Percentiles rank a stretch among this genome's conserved stretches.
Conservation (phyloP, 1,140 invertebrate genomes). For the Drosophila serrata region DNA sequence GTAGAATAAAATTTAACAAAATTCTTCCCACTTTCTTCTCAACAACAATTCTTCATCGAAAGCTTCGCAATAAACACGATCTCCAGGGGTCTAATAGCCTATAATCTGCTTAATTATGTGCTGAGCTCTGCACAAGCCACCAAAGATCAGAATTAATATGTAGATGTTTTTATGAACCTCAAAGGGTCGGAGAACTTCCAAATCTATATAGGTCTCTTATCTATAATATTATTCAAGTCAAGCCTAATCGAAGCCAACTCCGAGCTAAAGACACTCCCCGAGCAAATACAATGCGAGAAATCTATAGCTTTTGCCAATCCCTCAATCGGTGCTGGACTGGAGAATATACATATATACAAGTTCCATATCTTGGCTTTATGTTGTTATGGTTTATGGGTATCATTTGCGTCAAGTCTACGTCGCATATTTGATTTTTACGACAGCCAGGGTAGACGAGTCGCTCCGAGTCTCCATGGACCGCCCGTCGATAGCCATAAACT, state of each 20-base stretch:
- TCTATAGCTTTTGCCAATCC: constrained; percentile 42
- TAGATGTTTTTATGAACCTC: constrained; percentile 29
- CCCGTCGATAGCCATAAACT: constrained; percentile 66
- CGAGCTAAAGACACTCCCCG: constrained; percentile 46
- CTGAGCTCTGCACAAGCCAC: constrained; percentile 29
- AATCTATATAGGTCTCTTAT: constrained; percentile 9
- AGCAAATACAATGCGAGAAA: constrained; percentile 27
- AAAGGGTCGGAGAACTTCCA: not conserved
- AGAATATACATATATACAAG: constrained; percentile 14
- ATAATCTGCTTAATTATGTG: constrained; percentile 53
- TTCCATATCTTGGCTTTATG: constrained; percentile 41
- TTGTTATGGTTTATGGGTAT: constrained; percentile 68
- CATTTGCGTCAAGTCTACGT: constrained; percentile 58
- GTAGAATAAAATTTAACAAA: constrained; percentile 1
- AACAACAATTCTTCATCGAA: not conserved
- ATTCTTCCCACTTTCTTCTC: constrained; percentile 19
- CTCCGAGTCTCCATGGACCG: constrained; percentile 28
- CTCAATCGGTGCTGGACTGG: constrained; percentile 16
- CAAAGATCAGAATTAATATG: constrained; percentile 34
- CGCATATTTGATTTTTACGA: constrained; percentile 63
- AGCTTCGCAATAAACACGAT: constrained; percentile 2
- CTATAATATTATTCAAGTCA: constrained; percentile 21
- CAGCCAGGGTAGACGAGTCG: constrained; percentile 31
- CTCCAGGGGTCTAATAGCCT: constrained; percentile 30
- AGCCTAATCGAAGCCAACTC: constrained; percentile 15